Evolutionary conservation across 2,888 invertebrate genomes (phyloP).

Genomic region (Harmothoe impar): DNA sequence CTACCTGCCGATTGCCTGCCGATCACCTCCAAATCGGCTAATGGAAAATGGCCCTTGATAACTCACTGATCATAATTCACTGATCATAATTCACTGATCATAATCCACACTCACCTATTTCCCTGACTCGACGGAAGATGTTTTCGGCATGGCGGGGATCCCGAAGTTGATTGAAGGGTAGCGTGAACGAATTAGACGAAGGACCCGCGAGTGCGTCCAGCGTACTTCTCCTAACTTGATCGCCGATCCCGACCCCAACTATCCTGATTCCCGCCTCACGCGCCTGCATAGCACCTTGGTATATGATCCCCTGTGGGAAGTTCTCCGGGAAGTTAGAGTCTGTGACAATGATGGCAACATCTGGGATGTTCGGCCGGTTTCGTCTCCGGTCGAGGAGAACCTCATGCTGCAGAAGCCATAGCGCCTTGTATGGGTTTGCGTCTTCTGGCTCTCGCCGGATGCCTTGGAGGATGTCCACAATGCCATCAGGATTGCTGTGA

Average conservation of each 20-base stretch:
- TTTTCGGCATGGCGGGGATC: not conserved
- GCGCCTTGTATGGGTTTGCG: conserved; percentile 49
- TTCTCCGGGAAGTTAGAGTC: conserved; percentile 52
- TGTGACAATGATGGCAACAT: conserved; percentile 55
- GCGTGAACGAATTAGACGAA: not conserved
- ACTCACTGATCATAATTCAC: no score
- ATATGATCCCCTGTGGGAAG: conserved; percentile 54
- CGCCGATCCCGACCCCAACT: not conserved
- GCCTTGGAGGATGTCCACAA: conserved; percentile 41
- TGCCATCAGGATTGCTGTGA: conserved; percentile 39
- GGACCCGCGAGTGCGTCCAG: not conserved
- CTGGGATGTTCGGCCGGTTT: conserved; percentile 1
- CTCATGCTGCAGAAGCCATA: conserved; percentile 49
- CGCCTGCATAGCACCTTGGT: conserved; percentile 31
- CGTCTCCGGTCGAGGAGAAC: not conserved
- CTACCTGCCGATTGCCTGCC: no score
- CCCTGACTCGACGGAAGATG: not conserved
- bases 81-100: no score
- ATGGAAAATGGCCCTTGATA: no score
- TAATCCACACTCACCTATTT: not conserved
- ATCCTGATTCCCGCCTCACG: conserved; percentile 16
- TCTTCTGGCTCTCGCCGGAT: not conserved
- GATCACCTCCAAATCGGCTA: no score
- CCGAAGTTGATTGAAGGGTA: not conserved
- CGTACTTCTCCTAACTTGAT: not conserved